Evolutionary conservation across 2,888 invertebrate species (phyloP), one percentile per base, ranked within the genome.

Genomic region (Rhamphomyia laevipes): DNA sequence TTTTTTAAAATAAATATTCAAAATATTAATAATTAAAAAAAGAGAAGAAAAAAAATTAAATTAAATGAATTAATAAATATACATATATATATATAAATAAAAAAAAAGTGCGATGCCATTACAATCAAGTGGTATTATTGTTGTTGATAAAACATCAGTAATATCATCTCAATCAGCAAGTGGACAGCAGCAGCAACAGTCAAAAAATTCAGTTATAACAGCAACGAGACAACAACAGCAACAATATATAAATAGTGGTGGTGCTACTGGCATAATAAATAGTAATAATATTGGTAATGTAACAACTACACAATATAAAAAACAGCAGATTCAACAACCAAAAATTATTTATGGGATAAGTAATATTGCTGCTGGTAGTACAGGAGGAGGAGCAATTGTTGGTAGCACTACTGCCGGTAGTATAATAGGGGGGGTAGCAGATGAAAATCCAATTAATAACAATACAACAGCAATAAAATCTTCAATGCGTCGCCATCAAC

Each of bases 121-220:
- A 56, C 60, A 59, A 58, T 63, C 63, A 48, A 63, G 63, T 47
- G 64, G 64, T 55, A 62, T 63, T 57, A 63, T 65, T 59, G 63
- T 64, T 59, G 64, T 63, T 57, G 63, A 65, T 53, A 64, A 64
- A 55, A 56, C 57, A 54, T 57, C 58, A 50, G 52, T 54, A 52
- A 49, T 53, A 47, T 45, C 51, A 49, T 35, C 47, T 38, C 27
- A 23, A 27, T 31, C 12, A 4, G 15, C 1, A 15, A 23, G 40
- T 13, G 31, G 37, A 48, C 53, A 54, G 48, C 56, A 52, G 47
- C 52, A 54, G 50, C 56, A 51, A 49, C 57, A 51, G 53, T 56
- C 47, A 51, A 53, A 53, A 33, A 50, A 15, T 38, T 30, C 49
- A 42, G 48, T 49, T 38, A 31, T 17, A 16, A 13, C 35, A 30